Percentiles rank a stretch among this genome's conserved stretches.
Evolutionary conservation across 2,797 vertebrate species (phyloP).

Genomic region (Pseudocheirus occidentalis): DNA sequence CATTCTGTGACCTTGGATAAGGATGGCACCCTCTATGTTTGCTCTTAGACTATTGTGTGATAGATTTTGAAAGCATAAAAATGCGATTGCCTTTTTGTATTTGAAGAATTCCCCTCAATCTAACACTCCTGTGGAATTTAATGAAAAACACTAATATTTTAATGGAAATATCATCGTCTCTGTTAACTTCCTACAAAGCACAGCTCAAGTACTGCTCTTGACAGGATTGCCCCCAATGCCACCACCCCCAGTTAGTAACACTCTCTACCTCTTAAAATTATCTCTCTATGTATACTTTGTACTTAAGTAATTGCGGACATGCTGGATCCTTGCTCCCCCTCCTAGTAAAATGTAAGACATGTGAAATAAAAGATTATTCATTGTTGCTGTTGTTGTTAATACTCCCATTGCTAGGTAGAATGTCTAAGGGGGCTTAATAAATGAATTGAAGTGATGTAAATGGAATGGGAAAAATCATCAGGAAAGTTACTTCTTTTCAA

Average conservation of each 20-base stretch:
- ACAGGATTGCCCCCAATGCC: not conserved
- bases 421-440: not conserved
- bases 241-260: not conserved
- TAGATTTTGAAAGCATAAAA: not conserved
- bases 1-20: not conserved
- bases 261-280: not conserved
- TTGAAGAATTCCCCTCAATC: slow-evolving; percentile 9
- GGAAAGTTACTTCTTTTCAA: not conserved
- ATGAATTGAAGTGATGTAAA: not conserved
- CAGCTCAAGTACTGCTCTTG: not conserved
- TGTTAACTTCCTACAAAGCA: not conserved
- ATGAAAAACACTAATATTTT: slow-evolving; percentile 16
- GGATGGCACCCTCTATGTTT: not conserved
- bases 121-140: slow-evolving; percentile 31
- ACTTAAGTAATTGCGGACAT: not conserved
- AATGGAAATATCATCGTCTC: not conserved
- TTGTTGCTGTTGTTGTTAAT: no score
- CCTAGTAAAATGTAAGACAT: not conserved
- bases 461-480: not conserved
- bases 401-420: not conserved
- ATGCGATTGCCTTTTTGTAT: not conserved
- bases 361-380: not conserved
- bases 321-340: not conserved
- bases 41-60: not conserved
- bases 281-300: not conserved